Conservation (phyloP, 2,888 invertebrate genomes). For the Parthenolecanium corni region DNA sequence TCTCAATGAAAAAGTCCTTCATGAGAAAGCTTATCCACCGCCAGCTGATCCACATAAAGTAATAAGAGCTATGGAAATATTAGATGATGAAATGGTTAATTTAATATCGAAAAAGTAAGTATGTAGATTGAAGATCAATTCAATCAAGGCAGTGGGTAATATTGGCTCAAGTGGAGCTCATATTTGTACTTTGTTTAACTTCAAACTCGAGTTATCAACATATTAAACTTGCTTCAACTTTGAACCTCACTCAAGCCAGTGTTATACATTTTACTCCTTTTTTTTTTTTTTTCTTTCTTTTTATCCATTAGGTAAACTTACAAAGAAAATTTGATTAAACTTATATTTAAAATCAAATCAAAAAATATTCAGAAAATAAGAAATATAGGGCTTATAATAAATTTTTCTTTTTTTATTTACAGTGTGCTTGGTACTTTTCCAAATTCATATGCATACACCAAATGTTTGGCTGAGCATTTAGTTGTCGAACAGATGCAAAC, state of each 20-base stretch:
- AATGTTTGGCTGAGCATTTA: conserved; percentile 77
- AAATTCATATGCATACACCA: conserved; percentile 88
- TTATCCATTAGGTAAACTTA: too few species aligned
- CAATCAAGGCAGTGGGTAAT: too few species aligned
- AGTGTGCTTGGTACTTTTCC: conserved; percentile 58
- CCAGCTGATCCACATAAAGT: conserved; percentile 45
- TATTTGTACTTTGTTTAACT: background rate
- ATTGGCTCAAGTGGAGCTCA: background rate
- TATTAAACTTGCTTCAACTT: too few species aligned
- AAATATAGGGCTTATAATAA: too few species aligned
- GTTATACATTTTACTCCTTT: too few species aligned
- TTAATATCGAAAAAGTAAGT: conserved; percentile 55
- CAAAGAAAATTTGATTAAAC: too few species aligned
- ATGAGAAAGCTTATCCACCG: conserved; percentile 67
- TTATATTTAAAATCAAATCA: too few species aligned
- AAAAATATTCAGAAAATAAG: too few species aligned
- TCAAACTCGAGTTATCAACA: background rate
- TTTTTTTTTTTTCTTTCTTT: too few species aligned
- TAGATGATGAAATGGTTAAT: conserved; percentile 52
- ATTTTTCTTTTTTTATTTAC: conserved; percentile 33
- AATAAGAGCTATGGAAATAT: conserved; percentile 51
- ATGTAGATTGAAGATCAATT: too few species aligned
- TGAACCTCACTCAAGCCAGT: too few species aligned
- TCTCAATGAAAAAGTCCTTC: conserved; percentile 61
- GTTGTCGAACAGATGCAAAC: conserved; percentile 62